A percentile compares a stretch with the other conserved stretches of the same genome.
Conservation (phyloP, 2,797 vertebrate genomes). For the Cossypha caffra region DNA sequence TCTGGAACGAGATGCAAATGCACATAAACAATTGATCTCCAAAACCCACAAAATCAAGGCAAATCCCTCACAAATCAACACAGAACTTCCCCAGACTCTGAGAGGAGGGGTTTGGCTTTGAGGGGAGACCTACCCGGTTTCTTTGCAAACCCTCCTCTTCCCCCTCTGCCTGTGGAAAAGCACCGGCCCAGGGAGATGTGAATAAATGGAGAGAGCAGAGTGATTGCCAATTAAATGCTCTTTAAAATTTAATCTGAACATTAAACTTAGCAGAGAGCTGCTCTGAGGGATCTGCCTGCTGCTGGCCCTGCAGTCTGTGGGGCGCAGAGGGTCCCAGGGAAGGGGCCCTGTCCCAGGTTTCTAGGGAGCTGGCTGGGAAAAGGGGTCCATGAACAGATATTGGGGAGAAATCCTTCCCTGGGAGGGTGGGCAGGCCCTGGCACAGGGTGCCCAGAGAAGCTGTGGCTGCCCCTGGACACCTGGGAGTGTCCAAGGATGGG, state of each 20-base stretch:
- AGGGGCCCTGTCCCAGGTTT: fast-evolving
- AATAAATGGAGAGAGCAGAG: not conserved
- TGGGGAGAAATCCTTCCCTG: not conserved
- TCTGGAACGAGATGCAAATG: not conserved
- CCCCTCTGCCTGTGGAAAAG: fast-evolving
- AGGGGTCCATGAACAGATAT: fast-evolving
- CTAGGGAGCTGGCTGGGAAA: not conserved
- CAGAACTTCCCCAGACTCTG: not conserved
- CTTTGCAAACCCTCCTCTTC: not conserved
- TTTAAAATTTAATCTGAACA: constrained; percentile 41
- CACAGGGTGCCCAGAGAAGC: not conserved
- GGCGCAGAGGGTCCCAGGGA: not conserved
- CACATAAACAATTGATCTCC: fast-evolving
- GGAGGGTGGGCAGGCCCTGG: not conserved
- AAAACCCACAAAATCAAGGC: not conserved
- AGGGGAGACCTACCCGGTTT: not conserved
- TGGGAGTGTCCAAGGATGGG: fast-evolving
- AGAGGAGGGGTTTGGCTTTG: not conserved
- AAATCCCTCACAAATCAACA: not conserved
- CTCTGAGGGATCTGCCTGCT: not conserved
- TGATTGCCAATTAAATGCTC: constrained; percentile 55
- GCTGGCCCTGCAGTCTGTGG: not conserved
- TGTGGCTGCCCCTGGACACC: not conserved
- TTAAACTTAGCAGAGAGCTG: not conserved
- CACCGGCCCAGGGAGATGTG: not conserved